phyloP scores from a whole-genome alignment of 2,888 invertebrate species.

The Agonopterix arenella region DNA sequence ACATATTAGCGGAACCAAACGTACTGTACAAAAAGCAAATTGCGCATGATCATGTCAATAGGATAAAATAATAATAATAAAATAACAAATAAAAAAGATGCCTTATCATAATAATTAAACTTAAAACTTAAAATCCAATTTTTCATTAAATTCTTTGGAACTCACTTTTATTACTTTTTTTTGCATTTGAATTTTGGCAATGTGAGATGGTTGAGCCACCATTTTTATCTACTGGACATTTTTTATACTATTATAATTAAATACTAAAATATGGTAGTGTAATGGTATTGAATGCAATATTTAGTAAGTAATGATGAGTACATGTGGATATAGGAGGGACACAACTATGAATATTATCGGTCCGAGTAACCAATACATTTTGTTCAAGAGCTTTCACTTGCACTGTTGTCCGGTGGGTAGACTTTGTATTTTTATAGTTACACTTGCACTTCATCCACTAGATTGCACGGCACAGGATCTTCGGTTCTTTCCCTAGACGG shows the following conservation, averaged over 20 bases:
- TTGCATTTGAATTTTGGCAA: slow-evolving; percentile 59
- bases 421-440: slow-evolving; percentile 17
- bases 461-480: not conserved
- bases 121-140: slow-evolving; percentile 53
- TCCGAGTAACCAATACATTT: not conserved
- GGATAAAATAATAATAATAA: not conserved
- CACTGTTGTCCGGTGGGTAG: slow-evolving; percentile 22
- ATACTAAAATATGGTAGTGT: slow-evolving; percentile 27
- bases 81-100: slow-evolving; percentile 14
- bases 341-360: slow-evolving; percentile 19
- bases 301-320: slow-evolving; percentile 28
- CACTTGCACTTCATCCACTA: slow-evolving; percentile 15
- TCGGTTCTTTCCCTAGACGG: not conserved
- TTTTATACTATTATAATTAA: slow-evolving; percentile 26
- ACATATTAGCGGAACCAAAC: too few species aligned
- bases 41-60: not conserved
- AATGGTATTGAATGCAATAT: slow-evolving; percentile 19
- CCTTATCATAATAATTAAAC: slow-evolving; percentile 25
- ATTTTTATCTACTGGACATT: slow-evolving; percentile 41
- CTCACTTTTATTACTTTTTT: slow-evolving; percentile 18
- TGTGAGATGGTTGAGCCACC: slow-evolving; percentile 45
- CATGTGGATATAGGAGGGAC: slow-evolving; percentile 31
- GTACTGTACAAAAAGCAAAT: too few species aligned
- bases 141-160: slow-evolving; percentile 62
- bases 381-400: not conserved